phyloP scores from a whole-genome alignment of 2,113 vertebrate species.

The Strix aluco region DNA sequence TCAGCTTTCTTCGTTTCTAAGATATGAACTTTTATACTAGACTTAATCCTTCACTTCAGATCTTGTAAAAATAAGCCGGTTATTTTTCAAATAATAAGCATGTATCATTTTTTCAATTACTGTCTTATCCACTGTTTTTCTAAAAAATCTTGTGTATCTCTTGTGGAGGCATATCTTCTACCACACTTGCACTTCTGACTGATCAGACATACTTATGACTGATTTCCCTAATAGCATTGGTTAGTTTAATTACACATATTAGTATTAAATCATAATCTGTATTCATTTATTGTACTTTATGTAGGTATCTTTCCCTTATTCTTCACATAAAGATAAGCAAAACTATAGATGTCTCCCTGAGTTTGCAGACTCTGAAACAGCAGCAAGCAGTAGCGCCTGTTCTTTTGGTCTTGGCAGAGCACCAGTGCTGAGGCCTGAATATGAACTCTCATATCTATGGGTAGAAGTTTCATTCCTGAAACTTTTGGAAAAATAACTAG shows the following conservation, averaged over 20 bases:
- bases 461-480: not conserved
- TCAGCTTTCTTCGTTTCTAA: conserved; percentile 28
- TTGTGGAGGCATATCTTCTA: not conserved
- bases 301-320: not conserved
- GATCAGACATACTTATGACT: not conserved
- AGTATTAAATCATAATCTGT: not conserved
- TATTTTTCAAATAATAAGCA: not conserved
- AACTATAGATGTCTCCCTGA: not conserved
- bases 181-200: not conserved
- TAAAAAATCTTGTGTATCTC: not conserved
- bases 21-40: conserved; percentile 23
- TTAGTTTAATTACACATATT: not conserved
- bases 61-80: not conserved
- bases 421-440: not conserved
- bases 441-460: not conserved
- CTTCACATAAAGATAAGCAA: not conserved
- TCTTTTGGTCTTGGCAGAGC: not conserved
- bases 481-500: not conserved
- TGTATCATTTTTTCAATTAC: not conserved
- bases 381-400: not conserved
- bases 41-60: conserved; percentile 15
- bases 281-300: not conserved
- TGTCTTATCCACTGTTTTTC: not conserved
- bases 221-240: not conserved
- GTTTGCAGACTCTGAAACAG: not conserved